These are phyloP conservation scores for Rallus crepitans DNA, from an alignment of 2,797 vertebrate species.

Conservation along the genomic window DNA sequence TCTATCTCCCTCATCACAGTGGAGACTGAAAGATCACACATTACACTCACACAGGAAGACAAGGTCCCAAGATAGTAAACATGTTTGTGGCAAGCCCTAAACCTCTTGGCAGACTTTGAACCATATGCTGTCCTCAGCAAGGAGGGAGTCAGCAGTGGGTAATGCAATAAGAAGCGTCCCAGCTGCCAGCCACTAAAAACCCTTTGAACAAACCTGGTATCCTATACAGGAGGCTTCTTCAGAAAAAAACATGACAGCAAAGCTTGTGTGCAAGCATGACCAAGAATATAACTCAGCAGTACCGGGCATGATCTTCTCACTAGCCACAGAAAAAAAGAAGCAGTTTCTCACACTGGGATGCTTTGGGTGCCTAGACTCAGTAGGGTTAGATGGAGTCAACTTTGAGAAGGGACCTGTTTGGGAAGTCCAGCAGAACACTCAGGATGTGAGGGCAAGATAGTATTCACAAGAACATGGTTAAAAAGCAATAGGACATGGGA, in stretches of 20 bases:
- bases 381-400: not conserved
- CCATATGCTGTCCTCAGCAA: not conserved
- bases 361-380: not conserved
- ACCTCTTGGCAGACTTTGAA: not conserved
- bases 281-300: not conserved
- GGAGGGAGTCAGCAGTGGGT: not conserved
- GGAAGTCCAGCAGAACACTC: not conserved
- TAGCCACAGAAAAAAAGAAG: not conserved
- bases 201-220: not conserved
- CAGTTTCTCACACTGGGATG: not conserved
- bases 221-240: not conserved
- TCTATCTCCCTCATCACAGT: not conserved
- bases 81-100: accelerated
- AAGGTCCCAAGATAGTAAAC: accelerated
- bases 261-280: not conserved
- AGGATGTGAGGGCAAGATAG: not conserved
- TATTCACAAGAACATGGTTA: not conserved
- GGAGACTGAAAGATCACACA: not conserved
- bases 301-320: not conserved
- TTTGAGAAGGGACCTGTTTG: not conserved
- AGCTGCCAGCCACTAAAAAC: not conserved
- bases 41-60: not conserved
- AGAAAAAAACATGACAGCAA: not conserved
- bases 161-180: not conserved
- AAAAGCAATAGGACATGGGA: not conserved